A percentile compares a stretch with the other conserved stretches of the same genome.
Evolutionary conservation across 92 coral and sea anemone species (phyloP).

Genomic region (Anthopleura xanthogrammica): DNA sequence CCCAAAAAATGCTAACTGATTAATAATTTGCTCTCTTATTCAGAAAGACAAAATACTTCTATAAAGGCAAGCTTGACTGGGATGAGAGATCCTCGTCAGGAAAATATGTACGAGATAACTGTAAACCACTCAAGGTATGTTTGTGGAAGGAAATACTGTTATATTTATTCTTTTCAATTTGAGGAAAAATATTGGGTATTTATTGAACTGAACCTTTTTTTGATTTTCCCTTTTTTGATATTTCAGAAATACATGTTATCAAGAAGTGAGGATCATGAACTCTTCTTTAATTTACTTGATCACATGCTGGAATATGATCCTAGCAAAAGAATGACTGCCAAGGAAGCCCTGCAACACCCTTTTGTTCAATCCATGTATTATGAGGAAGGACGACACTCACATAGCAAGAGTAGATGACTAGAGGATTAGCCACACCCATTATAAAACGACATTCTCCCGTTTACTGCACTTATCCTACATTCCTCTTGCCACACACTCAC

Average conservation of each 20-base stretch:
- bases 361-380: conserved; percentile 68
- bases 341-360: conserved; percentile 88
- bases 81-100: conserved; percentile 90
- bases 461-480: too few relatives aligned
- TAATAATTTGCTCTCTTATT: background rate
- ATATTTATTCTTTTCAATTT: too few relatives aligned
- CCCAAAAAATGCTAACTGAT: too few relatives aligned
- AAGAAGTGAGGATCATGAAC: conserved; percentile 71
- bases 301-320: conserved; percentile 87
- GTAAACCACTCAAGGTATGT: conserved; percentile 82
- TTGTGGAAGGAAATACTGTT: too few relatives aligned
- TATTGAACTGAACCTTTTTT: too few relatives aligned
- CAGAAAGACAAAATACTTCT: conserved; percentile 97
- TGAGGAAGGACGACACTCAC: conserved; percentile 66
- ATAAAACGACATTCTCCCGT: background rate
- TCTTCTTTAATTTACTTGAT: conserved; percentile 83
- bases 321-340: conserved; percentile 72
- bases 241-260: conserved; percentile 77
- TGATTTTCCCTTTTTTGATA: background rate
- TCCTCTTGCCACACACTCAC: too few relatives aligned
- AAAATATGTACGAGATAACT: conserved; percentile 92
- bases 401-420: conserved; percentile 95
- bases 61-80: conserved; percentile 96
- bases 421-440: background rate
- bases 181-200: background rate